A percentile compares a stretch with the other conserved stretches of the same genome.
Evolutionary conservation across 2,888 invertebrate genomes (phyloP).

Genomic region (Adela reaumurella): DNA sequence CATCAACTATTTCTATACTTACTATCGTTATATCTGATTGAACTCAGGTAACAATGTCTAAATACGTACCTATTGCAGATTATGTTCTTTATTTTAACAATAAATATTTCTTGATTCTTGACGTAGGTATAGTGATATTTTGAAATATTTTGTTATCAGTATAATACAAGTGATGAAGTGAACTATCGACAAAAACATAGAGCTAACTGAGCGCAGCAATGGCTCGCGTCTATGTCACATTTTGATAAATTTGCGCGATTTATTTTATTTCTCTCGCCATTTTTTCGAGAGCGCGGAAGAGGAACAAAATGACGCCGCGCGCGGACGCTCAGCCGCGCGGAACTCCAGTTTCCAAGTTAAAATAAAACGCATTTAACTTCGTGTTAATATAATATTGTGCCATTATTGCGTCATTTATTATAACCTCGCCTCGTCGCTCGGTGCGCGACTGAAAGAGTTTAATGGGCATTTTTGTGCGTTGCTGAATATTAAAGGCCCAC

Average conservation of each 20-base stretch:
- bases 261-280: slow-evolving; percentile 40
- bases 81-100: no score
- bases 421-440: slow-evolving; percentile 45
- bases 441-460: slow-evolving; percentile 43
- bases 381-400: slow-evolving; percentile 56
- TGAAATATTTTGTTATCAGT: no score
- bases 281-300: slow-evolving; percentile 35
- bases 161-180: no score
- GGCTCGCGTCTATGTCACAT: slow-evolving; percentile 5
- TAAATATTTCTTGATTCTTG: no score
- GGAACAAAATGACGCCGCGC: slow-evolving; percentile 32
- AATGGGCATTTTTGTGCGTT: slow-evolving; percentile 41
- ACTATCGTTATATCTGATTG: no score
- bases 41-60: no score
- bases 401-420: slow-evolving; percentile 56
- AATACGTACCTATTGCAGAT: no score
- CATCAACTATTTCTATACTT: no score
- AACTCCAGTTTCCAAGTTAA: slow-evolving; percentile 42
- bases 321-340: slow-evolving; percentile 27
- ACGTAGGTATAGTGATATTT: no score
- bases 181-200: no score
- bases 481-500: not conserved
- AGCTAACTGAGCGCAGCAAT: no score
- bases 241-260: slow-evolving; percentile 51
- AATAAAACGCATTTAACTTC: slow-evolving; percentile 56